Evolutionary conservation across 1,140 invertebrate genomes (phyloP), one percentile per base, ranked within the genome.

Genomic region (Halictus rubicundus): DNA sequence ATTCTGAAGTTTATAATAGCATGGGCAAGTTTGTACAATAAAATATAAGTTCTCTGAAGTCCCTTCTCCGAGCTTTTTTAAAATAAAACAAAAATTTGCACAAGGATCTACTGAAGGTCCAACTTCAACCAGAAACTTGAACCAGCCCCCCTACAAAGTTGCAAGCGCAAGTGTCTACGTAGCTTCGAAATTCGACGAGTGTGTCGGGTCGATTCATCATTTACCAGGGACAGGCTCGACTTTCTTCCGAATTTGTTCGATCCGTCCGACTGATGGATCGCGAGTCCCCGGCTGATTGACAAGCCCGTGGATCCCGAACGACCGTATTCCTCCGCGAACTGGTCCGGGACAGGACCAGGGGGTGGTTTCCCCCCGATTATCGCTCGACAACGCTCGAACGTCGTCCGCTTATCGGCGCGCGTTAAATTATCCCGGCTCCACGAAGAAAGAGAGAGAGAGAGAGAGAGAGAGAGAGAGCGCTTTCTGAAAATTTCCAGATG

Each of bases 171-270:
- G 5, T n/a, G 32, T 60, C 25, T 39, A 23, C 37, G 32, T 5
- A 32, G 32, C 57, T 1, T 12, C 42, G 10, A 25, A 52, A 52
- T 52, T 7, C 3, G 19, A 19, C 63, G 61, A 66, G 27, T 60
- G 46, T 0, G 37, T 65, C 68, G 16, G 27, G 54, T 64, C 75
- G 71, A 87, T 87, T 86, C 81, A 83, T 87, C 85, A 86, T 81
- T 87, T 69, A 70, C 23, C 60, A 25, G 21, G n/a, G 85, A 87
- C 85, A 87, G 85, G 12, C 57, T 61, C 71, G 70, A 84, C 71
- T 87, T 87, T 87, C 85, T 87, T 84, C 59, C 46, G 69, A 87
- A 85, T 87, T 86, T 68, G 73, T 81, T 81, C 80, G 72, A 81
- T 78, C 72, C 7, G 59, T 60, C 32, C 54, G 32, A 27, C 74